phyloP scores from a whole-genome alignment of 1,140 invertebrate genomes.

The Homarus americanus region DNA sequence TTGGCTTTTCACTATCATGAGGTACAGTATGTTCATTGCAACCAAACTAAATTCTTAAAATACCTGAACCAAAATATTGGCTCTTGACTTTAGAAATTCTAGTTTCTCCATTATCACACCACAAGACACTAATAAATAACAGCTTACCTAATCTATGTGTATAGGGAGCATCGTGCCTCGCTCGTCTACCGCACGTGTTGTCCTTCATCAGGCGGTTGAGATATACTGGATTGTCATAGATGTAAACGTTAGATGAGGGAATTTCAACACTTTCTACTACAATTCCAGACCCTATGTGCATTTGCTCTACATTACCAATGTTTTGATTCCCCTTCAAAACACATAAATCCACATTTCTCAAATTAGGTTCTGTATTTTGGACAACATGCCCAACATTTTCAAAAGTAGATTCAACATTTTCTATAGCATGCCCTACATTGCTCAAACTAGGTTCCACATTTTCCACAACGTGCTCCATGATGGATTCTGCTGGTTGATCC shows the following conservation, averaged over 20 bases:
- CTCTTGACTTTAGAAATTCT: too few species aligned
- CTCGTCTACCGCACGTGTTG: constrained; percentile 52
- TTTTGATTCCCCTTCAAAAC: too few species aligned
- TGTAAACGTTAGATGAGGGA: constrained; percentile 54
- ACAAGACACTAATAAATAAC: not conserved
- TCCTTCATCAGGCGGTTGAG: constrained; percentile 62
- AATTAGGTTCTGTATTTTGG: too few species aligned
- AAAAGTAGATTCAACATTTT: too few species aligned
- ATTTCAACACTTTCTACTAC: constrained; percentile 50
- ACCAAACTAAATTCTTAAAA: not conserved
- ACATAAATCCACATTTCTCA: too few species aligned
- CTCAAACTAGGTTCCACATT: not conserved
- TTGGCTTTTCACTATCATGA: too few species aligned
- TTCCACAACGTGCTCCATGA: constrained; percentile 40
- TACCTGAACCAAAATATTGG: not conserved
- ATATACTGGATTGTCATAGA: constrained; percentile 63
- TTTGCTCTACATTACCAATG: not conserved
- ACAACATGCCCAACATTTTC: too few species aligned
- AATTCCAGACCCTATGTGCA: constrained; percentile 5
- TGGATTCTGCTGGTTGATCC: constrained; percentile 22
- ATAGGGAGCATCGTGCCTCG: constrained; percentile 58
- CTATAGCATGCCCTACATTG: too few species aligned
- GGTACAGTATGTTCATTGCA: too few species aligned
- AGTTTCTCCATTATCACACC: too few species aligned
- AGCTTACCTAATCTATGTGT: constrained; percentile 46